These are phyloP conservation scores for Apamea crenata DNA, from an alignment of 2,888 invertebrate species.

Conservation along the genomic window DNA sequence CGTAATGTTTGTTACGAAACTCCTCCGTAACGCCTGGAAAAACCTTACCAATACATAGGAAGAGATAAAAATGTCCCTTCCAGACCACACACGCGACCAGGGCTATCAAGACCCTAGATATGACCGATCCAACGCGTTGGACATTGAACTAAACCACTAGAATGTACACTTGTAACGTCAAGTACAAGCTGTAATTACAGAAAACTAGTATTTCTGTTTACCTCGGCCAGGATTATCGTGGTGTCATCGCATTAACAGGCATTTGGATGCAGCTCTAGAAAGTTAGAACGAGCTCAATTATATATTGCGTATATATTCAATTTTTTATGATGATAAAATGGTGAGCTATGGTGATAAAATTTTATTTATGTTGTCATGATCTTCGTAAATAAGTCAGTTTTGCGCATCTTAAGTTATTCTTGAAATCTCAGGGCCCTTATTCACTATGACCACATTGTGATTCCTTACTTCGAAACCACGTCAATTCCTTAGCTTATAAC, in stretches of 20 bases:
- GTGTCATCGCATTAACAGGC: conserved; percentile 47
- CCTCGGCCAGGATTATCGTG: conserved; percentile 41
- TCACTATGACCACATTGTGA: too few species aligned
- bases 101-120: conserved; percentile 30
- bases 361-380: not conserved
- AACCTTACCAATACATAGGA: conserved; percentile 12
- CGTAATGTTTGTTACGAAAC: too few species aligned
- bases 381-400: not conserved
- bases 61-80: not conserved
- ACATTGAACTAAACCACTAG: conserved; percentile 42
- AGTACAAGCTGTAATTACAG: conserved; percentile 43
- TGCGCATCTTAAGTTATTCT: not conserved
- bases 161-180: conserved; percentile 32
- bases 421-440: not conserved
- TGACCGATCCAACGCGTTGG: conserved; percentile 19
- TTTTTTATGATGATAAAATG: conserved; percentile 14
- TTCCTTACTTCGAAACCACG: too few species aligned
- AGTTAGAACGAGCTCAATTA: conserved; percentile 31
- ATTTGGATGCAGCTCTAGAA: conserved; percentile 47
- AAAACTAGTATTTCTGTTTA: conserved; percentile 56
- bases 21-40: too few species aligned
- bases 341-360: conserved; percentile 7
- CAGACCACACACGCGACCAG: conserved; percentile 49
- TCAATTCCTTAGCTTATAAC: too few species aligned
- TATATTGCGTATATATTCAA: conserved; percentile 19